Evolutionary conservation across 2,888 invertebrate genomes (phyloP).

Genomic region (Encarsia formosa): DNA sequence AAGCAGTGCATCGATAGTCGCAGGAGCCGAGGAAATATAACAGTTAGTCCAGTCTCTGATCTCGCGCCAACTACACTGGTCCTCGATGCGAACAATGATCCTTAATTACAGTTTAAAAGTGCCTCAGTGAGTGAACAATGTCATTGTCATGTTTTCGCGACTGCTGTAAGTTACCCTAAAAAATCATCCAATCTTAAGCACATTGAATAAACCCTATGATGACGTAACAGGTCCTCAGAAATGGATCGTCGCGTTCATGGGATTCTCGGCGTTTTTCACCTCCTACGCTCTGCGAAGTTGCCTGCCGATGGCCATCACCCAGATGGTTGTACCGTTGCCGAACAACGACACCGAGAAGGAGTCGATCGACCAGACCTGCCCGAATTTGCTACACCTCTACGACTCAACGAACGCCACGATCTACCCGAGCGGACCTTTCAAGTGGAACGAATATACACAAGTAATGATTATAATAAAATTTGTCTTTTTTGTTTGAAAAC

Average conservation of each 20-base stretch:
- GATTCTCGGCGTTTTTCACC: conserved; percentile 63
- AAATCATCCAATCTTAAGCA: no score
- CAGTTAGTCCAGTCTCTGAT: no score
- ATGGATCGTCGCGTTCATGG: conserved; percentile 53
- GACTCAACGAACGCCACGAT: neutral
- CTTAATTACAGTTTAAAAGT: no score
- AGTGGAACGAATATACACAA: conserved; percentile 30
- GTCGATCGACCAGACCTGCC: conserved; percentile 16
- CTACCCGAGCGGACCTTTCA: conserved; percentile 8
- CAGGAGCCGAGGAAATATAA: no score
- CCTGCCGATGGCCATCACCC: conserved; percentile 64
- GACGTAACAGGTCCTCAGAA: no score
- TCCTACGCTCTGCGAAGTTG: conserved; percentile 69
- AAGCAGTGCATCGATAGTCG: no score
- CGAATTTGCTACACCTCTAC: neutral
- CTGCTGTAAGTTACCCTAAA: no score
- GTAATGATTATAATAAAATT: conserved; percentile 9
- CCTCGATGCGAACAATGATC: no score
- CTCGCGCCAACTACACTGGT: no score
- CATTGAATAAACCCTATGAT: no score
- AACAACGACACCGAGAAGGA: conserved; percentile 5
- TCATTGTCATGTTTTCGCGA: no score
- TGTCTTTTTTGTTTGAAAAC: neutral
- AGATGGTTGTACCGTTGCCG: conserved; percentile 55
- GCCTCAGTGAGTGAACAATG: no score